A percentile compares a stretch with the other conserved stretches of the same genome.
These are phyloP conservation scores for Euwallacea fornicatus DNA, from an alignment of 1,140 invertebrate genomes.

Conservation along the genomic window DNA sequence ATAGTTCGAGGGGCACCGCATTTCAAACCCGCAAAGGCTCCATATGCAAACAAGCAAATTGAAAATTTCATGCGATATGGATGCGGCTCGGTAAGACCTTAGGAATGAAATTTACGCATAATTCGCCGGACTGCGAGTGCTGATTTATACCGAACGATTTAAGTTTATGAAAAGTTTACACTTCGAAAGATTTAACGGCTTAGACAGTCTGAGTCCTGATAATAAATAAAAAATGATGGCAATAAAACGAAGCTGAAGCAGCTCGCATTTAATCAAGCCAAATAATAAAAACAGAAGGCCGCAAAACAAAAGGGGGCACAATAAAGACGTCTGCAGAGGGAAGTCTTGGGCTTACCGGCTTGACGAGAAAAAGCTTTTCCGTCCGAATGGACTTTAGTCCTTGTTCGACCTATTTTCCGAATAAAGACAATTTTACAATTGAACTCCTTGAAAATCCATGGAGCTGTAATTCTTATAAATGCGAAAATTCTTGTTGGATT, in stretches of 20 bases:
- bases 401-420: conserved; percentile 34
- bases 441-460: conserved; percentile 26
- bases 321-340: conserved; percentile 33
- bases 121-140: neutral
- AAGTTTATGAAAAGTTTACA: neutral
- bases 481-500: neutral
- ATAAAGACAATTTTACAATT: conserved; percentile 38
- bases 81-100: neutral
- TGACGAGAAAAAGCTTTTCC: conserved; percentile 36
- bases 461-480: conserved; percentile 27
- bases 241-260: conserved; percentile 26
- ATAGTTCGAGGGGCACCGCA: conserved; percentile 16
- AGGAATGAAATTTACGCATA: neutral
- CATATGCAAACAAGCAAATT: conserved; percentile 17
- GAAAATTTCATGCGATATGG: conserved; percentile 16
- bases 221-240: conserved; percentile 34
- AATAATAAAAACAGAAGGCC: conserved; percentile 37
- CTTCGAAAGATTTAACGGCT: too few species aligned
- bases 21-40: neutral
- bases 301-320: conserved; percentile 34
- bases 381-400: conserved; percentile 34
- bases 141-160: neutral
- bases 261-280: conserved; percentile 34
- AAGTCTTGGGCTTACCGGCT: conserved; percentile 32
- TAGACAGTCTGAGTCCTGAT: too few species aligned